Evolutionary conservation across 1,140 invertebrate species (phyloP), one percentile per base, ranked within the genome.

Genomic region (Ganaspis sp.): DNA sequence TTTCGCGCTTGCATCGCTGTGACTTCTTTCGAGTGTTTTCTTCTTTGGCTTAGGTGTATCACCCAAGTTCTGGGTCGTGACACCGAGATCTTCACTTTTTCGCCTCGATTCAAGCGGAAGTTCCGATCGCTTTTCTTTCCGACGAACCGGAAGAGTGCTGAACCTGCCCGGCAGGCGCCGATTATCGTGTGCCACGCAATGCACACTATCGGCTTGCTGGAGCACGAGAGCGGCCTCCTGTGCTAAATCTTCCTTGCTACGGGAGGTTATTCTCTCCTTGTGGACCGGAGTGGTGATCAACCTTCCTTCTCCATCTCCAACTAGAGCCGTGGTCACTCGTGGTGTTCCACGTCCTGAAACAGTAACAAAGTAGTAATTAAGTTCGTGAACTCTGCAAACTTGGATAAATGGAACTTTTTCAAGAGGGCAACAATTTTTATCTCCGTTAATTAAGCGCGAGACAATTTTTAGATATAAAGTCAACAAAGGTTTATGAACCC

Each of bases 151-250:
- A 40, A 95, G 87, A 19, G 93, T 94, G 85, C 93, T 94, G 87
- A 93, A 94, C 80, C 93, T 94, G 70, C 93, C 93, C 34, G 92
- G 92, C 15, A 89, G 87, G 77, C 92, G 90, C 77, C 88, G 84
- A 64, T 89, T 89, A 78, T 89, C 86, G 38, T 92, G 87, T 11
- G 91, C 90, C 72, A 91, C 92, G 81, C 94, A 95, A 34, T 92
- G 92, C 71, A 95, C 91, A 84, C 92, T 93, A 82, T 93, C 92
- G 17, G 93, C 94, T 84, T 95, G 94, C 42, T 93, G 91, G 23
- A 95, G 90, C 11, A 95, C 93, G 81, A 92, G 92, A 58, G 94
- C 93, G n/a, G 95, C 94, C 89, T 95, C 94, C 84, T 94, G 92
- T 15, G 93, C 94, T 42, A 95, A 90, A 83, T 95, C 93, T 83